phyloP scores from a whole-genome alignment of 2,888 invertebrate genomes.

The Lamellibrachia columna region DNA sequence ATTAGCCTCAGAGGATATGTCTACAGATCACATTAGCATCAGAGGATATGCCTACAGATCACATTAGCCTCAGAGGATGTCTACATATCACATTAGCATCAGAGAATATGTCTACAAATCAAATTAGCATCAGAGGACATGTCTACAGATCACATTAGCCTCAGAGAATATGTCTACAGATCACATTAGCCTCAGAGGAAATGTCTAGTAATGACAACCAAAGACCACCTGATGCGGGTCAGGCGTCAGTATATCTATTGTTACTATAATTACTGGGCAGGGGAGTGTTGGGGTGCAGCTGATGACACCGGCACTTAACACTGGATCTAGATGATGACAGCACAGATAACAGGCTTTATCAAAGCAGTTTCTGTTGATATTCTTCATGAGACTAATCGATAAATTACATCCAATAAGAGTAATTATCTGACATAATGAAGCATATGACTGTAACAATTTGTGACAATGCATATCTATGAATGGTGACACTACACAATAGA shows the following conservation, averaged over 20 bases:
- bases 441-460: background rate
- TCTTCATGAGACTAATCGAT: slow-evolving; percentile 21
- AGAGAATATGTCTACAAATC: no score
- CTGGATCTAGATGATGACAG: background rate
- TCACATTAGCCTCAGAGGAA: background rate
- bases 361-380: background rate
- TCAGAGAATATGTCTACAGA: no score
- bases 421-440: slow-evolving; percentile 23
- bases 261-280: slow-evolving; percentile 22
- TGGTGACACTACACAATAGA: background rate
- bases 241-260: background rate
- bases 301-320: background rate
- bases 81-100: no score
- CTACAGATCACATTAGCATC: no score
- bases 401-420: background rate
- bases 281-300: background rate
- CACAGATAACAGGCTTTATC: slow-evolving; percentile 1
- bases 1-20: no score
- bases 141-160: no score
- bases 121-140: no score
- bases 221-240: background rate
- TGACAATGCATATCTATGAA: slow-evolving; percentile 20
- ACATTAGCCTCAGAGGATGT: no score
- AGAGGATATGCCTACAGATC: no score
- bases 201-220: background rate